These are phyloP conservation scores for Ictalurus punctatus DNA, from an alignment of 2,113 vertebrate genomes.

Conservation along the genomic window DNA sequence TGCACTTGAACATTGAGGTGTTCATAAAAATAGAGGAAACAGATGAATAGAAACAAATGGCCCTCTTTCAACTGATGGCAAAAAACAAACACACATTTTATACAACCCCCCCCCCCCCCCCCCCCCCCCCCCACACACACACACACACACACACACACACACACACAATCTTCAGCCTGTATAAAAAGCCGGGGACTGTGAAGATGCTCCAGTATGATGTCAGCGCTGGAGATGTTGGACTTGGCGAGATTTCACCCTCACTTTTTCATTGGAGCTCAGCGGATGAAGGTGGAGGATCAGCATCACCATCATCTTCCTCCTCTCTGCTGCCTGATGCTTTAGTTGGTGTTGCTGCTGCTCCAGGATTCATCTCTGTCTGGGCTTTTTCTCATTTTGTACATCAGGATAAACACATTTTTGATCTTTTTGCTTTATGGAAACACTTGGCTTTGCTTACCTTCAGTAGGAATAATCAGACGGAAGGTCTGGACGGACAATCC, in stretches of 20 bases:
- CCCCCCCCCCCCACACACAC: background rate
- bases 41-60: background rate
- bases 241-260: conserved; percentile 80
- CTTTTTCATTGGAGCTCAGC: conserved; percentile 79
- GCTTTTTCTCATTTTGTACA: conserved; percentile 54
- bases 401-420: conserved; percentile 60
- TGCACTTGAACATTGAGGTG: background rate
- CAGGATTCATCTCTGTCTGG: conserved; percentile 65
- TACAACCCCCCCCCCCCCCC: background rate
- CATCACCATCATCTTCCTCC: conserved; percentile 30
- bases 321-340: conserved; percentile 37
- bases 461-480: conserved; percentile 20
- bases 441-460: conserved; percentile 54
- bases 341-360: conserved; percentile 72
- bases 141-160: conserved; percentile 47
- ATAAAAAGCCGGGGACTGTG: conserved; percentile 76
- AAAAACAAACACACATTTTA: conserved; percentile 12
- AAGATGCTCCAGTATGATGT: conserved; percentile 75
- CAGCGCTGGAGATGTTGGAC: conserved; percentile 77
- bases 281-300: conserved; percentile 64
- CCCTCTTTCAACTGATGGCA: conserved; percentile 3
- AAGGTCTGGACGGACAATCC: conserved; percentile 40
- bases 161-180: conserved; percentile 55
- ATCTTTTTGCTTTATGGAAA: conserved; percentile 60
- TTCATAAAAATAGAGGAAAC: background rate